These are phyloP conservation scores for Philereme transversata DNA, from an alignment of 2,888 invertebrate genomes.

Conservation along the genomic window DNA sequence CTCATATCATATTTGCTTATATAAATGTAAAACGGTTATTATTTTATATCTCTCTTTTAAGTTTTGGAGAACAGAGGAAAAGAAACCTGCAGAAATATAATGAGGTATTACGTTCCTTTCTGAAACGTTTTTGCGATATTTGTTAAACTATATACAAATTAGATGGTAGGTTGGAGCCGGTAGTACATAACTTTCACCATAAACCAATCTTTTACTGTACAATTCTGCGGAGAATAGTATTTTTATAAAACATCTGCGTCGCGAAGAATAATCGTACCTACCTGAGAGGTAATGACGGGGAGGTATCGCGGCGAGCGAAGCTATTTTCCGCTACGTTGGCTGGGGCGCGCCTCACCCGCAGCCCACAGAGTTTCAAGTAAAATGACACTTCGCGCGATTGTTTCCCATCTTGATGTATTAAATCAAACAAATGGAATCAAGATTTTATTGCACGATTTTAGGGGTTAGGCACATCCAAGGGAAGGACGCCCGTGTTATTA, in stretches of 20 bases:
- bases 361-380: conserved; percentile 49
- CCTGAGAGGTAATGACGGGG: conserved; percentile 34
- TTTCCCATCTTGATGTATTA: conserved; percentile 41
- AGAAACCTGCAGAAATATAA: neutral
- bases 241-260: conserved; percentile 33
- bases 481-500: neutral
- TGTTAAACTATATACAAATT: neutral
- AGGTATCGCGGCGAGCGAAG: conserved; percentile 44
- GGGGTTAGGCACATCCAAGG: neutral
- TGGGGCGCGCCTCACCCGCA: conserved; percentile 42
- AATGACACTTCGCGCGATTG: conserved; percentile 51
- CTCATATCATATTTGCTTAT: conserved; percentile 6
- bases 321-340: conserved; percentile 61
- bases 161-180: conserved; percentile 4
- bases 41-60: conserved; percentile 2
- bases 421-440: conserved; percentile 41
- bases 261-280: conserved; percentile 30
- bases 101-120: neutral
- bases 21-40: neutral
- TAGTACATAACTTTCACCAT: conserved; percentile 20
- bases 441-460: conserved; percentile 20
- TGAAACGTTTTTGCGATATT: neutral
- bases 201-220: conserved; percentile 29
- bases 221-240: conserved; percentile 25
- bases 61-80: neutral